A percentile compares a stretch with the other conserved stretches of the same genome.
phyloP scores from a whole-genome alignment of 2,797 vertebrate genomes.

The Heliangelus exortis region DNA sequence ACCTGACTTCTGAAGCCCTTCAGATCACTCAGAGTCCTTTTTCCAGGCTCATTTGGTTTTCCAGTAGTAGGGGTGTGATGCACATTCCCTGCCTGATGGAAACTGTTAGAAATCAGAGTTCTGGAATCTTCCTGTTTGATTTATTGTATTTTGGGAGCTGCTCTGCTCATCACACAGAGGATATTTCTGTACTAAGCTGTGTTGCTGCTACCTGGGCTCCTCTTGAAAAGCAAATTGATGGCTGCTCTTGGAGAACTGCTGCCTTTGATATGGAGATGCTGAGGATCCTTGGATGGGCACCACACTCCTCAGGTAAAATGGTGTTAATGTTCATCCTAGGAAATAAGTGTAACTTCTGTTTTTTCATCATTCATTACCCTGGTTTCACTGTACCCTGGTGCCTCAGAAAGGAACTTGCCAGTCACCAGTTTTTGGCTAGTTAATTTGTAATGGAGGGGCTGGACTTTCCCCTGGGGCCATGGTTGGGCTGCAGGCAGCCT shows the following conservation, averaged over 20 bases:
- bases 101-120: not conserved
- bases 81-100: not conserved
- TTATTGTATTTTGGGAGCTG: not conserved
- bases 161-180: accelerated
- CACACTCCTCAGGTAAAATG: not conserved
- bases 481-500: not conserved
- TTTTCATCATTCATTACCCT: not conserved
- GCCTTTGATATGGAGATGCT: not conserved
- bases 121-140: not conserved
- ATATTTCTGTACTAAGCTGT: not conserved
- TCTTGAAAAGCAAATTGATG: not conserved
- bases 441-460: not conserved
- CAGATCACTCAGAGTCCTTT: not conserved
- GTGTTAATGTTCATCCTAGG: not conserved
- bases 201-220: not conserved
- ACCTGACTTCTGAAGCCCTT: not conserved
- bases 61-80: not conserved
- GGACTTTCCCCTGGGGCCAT: not conserved
- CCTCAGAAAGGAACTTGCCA: not conserved
- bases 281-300: not conserved
- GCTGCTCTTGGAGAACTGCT: not conserved
- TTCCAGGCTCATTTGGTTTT: not conserved
- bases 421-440: not conserved
- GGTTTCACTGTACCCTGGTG: not conserved
- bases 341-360: not conserved